These are phyloP conservation scores for Heliconius hewitsoni DNA, from an alignment of 1,140 invertebrate genomes.

Conservation along the genomic window DNA sequence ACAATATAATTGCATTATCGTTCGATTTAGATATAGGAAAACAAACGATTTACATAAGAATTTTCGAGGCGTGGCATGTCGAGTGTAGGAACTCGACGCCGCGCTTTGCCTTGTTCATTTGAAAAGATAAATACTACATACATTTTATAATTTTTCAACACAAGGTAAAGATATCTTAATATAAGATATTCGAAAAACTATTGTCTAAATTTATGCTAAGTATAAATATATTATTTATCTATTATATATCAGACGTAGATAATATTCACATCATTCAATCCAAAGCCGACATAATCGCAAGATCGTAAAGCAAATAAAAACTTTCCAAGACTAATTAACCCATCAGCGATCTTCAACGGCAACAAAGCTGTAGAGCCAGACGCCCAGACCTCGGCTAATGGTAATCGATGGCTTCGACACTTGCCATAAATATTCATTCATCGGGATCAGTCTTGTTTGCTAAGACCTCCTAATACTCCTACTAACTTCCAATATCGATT, in stretches of 20 bases:
- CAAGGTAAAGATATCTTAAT: not conserved
- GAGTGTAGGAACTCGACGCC: no score
- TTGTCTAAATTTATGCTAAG: not conserved
- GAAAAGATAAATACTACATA: not conserved
- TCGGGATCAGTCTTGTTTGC: slow-evolving; percentile 38
- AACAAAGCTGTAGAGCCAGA: slow-evolving; percentile 41
- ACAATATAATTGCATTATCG: not conserved
- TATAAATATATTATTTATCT: not conserved
- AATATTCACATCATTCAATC: not conserved
- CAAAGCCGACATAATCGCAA: not conserved
- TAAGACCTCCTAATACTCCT: slow-evolving; percentile 33
- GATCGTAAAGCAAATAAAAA: slow-evolving; percentile 18
- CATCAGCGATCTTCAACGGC: slow-evolving; percentile 26
- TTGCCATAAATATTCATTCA: slow-evolving; percentile 48
- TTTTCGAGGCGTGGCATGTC: no score
- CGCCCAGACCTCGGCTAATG: slow-evolving; percentile 39
- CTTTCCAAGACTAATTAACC: slow-evolving; percentile 34
- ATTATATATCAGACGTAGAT: not conserved
- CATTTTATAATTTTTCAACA: not conserved
- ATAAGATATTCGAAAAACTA: not conserved
- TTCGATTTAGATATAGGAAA: no score
- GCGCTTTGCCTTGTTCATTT: no score
- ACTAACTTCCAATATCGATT: slow-evolving; percentile 34
- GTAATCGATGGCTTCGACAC: slow-evolving; percentile 45
- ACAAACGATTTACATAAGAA: no score